A percentile compares a stretch with the other conserved stretches of the same genome.
Conservation (phyloP, 2,888 invertebrate genomes). For the Agapostemon virescens region DNA sequence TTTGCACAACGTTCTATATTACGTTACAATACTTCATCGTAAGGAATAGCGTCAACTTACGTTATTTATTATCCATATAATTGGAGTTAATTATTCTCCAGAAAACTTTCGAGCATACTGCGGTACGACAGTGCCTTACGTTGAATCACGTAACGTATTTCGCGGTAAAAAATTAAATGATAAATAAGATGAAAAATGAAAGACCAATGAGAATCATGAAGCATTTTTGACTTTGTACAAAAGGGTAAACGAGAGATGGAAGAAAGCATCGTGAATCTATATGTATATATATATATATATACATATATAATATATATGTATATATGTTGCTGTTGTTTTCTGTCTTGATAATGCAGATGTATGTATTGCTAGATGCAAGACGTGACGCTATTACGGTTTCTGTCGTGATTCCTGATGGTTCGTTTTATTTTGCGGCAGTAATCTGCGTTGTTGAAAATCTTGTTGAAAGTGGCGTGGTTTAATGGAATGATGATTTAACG, state of each 20-base stretch:
- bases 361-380: constrained; percentile 66
- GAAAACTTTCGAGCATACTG: constrained; percentile 48
- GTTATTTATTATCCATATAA: constrained; percentile 32
- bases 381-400: constrained; percentile 71
- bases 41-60: constrained; percentile 44
- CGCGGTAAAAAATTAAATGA: constrained; percentile 63
- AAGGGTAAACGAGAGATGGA: constrained; percentile 69
- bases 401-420: constrained; percentile 69
- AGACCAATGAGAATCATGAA: constrained; percentile 68
- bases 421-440: constrained; percentile 74
- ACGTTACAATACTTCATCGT: constrained; percentile 48
- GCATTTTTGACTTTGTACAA: constrained; percentile 69
- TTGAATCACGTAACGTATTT: constrained; percentile 51
- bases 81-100: constrained; percentile 34
- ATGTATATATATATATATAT: constrained; percentile 55
- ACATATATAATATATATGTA: constrained; percentile 49
- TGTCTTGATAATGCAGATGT: constrained; percentile 62
- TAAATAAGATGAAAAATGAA: constrained; percentile 67
- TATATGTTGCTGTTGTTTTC: constrained; percentile 56
- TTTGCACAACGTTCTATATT: constrained; percentile 58
- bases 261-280: constrained; percentile 63
- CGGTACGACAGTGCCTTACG: constrained; percentile 43
- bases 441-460: constrained; percentile 74
- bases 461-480: constrained; percentile 74
- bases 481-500: constrained; percentile 80